phyloP scores from a whole-genome alignment of 2,888 invertebrate genomes.

The Elegia similella region DNA sequence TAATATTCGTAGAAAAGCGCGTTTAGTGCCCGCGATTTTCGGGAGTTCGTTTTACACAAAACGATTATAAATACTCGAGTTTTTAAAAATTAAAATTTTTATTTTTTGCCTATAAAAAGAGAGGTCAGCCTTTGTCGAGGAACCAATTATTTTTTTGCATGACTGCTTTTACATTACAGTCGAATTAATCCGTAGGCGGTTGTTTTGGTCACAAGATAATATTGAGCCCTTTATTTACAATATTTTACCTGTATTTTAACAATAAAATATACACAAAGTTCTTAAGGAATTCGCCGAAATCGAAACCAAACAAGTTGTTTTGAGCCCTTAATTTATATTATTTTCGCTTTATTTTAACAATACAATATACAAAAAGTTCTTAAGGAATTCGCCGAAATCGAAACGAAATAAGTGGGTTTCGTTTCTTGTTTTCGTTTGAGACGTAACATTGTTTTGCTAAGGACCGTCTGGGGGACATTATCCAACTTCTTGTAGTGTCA shows the following conservation, averaged over 20 bases:
- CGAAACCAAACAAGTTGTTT: constrained; percentile 13
- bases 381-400: not conserved
- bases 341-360: constrained; percentile 20
- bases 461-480: too few relatives aligned
- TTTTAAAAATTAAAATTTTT: constrained; percentile 44
- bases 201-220: constrained; percentile 52
- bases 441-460: too few relatives aligned
- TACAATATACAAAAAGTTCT: not conserved
- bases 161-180: constrained; percentile 63
- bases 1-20: too few relatives aligned
- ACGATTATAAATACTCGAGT: constrained; percentile 7
- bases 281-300: not conserved
- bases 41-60: constrained; percentile 9
- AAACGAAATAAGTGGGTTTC: too few relatives aligned
- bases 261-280: not conserved
- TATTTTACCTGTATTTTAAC: constrained; percentile 20
- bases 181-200: constrained; percentile 56
- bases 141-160: constrained; percentile 76
- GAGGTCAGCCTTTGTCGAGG: constrained; percentile 53
- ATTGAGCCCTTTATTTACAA: constrained; percentile 34
- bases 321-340: constrained; percentile 32
- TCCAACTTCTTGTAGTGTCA: too few relatives aligned
- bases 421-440: too few relatives aligned
- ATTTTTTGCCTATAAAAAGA: constrained; percentile 57
- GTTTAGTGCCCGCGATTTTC: not conserved